Conservation (phyloP, 2,113 vertebrate species). For the Scomber scombrus region DNA sequence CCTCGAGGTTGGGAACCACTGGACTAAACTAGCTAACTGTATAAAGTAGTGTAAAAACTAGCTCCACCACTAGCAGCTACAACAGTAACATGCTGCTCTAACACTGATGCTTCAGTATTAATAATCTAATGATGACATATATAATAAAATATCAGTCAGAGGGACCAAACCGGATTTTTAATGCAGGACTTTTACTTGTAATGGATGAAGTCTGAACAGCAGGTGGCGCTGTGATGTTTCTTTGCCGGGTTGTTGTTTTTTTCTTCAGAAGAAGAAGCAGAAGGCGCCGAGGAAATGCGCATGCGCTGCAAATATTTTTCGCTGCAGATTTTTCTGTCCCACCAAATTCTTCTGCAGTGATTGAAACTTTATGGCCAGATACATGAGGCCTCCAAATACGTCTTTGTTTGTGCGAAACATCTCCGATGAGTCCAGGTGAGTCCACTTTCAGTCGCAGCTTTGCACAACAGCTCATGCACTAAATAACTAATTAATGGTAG, state of each 20-base stretch:
- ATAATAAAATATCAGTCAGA: too few species aligned
- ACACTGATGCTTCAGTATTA: too few species aligned
- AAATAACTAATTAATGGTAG: not conserved
- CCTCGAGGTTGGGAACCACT: too few species aligned
- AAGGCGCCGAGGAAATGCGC: slow-evolving; percentile 44
- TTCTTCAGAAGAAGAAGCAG: not conserved
- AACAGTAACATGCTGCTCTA: too few species aligned
- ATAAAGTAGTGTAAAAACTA: too few species aligned
- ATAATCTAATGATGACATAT: too few species aligned
- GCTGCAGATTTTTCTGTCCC: not conserved
- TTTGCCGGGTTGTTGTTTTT: not conserved
- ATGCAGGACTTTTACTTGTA: too few species aligned
- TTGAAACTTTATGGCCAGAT: slow-evolving; percentile 87
- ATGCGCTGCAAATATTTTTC: slow-evolving; percentile 28
- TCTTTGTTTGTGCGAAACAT: slow-evolving; percentile 97
- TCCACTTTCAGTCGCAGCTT: not conserved
- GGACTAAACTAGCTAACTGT: too few species aligned
- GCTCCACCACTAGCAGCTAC: too few species aligned
- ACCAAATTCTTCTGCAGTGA: slow-evolving; percentile 15
- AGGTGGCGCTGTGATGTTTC: slow-evolving; percentile 26
- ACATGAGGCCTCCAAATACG: slow-evolving; percentile 94
- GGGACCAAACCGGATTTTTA: too few species aligned
- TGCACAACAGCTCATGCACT: not conserved
- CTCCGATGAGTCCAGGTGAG: slow-evolving; percentile 96
- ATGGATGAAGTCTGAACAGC: too few species aligned